These are phyloP conservation scores for Apostichopus californicus DNA, from an alignment of 35 echinoderm and acorn worm species.

Conservation along the genomic window DNA sequence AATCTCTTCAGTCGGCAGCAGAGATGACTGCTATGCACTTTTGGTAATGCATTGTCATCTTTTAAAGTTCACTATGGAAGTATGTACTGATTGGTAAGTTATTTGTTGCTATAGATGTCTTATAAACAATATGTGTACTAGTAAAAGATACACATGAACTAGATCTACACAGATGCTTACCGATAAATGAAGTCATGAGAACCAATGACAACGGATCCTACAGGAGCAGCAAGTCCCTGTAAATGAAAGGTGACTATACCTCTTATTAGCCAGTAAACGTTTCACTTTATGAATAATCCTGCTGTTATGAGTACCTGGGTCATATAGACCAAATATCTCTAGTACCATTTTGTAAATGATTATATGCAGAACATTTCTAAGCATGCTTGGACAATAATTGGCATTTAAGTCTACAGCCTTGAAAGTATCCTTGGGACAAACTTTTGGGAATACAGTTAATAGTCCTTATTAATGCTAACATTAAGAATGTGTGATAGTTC, in stretches of 20 bases:
- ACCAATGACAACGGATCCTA: constrained; percentile 79
- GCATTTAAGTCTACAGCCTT: neutral
- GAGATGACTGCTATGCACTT: too few species aligned
- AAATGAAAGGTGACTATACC: neutral
- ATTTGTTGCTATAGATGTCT: too few species aligned
- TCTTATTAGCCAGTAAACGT: neutral
- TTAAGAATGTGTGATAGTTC: too few species aligned
- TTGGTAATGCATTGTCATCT: too few species aligned
- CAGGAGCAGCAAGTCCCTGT: constrained; percentile 91
- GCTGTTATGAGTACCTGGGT: neutral
- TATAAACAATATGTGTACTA: neutral
- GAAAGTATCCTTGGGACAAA: too few species aligned
- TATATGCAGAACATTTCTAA: neutral
- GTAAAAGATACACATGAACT: neutral
- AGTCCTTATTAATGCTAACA: too few species aligned
- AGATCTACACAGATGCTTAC: constrained; percentile 26
- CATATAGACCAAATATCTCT: neutral
- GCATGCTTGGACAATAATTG: neutral
- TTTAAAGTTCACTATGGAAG: neutral
- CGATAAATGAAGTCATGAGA: constrained; percentile 76
- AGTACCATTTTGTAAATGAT: neutral
- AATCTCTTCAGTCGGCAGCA: too few species aligned
- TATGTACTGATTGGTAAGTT: neutral
- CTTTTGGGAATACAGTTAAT: too few species aligned
- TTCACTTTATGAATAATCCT: neutral